Evolutionary conservation across 2,797 vertebrate genomes (phyloP).

Genomic region (Acanthopagrus latus): DNA sequence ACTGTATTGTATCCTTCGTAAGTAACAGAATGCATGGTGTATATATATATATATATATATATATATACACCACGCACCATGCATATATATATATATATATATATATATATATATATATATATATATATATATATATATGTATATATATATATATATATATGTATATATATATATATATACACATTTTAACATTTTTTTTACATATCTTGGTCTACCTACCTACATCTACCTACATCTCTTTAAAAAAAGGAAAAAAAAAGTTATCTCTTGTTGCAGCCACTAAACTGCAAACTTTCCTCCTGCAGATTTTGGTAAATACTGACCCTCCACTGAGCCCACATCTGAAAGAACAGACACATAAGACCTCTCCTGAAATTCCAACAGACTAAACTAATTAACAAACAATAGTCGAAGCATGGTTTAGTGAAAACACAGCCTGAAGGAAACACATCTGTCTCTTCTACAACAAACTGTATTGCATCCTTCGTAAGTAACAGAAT

Average conservation of each 20-base stretch:
- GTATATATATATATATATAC: neutral
- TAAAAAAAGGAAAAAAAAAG: neutral
- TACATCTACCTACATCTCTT: neutral
- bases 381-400: neutral
- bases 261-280: neutral
- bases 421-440: conserved; percentile 7
- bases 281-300: conserved; percentile 1
- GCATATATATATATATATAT: neutral
- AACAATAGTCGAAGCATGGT: neutral
- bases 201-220: neutral
- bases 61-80: too few species aligned
- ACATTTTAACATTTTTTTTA: too few species aligned
- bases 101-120: too few species aligned
- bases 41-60: neutral
- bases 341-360: conserved; percentile 82
- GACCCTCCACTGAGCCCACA: conserved; percentile 95
- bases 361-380: neutral
- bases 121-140: neutral
- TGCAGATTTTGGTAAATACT: conserved; percentile 21
- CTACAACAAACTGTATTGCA: neutral
- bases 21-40: neutral
- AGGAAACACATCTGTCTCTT: neutral
- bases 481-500: neutral
- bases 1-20: neutral
- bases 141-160: neutral